These are phyloP conservation scores for Halesus radiatus DNA, from an alignment of 1,140 invertebrate genomes.

Conservation along the genomic window DNA sequence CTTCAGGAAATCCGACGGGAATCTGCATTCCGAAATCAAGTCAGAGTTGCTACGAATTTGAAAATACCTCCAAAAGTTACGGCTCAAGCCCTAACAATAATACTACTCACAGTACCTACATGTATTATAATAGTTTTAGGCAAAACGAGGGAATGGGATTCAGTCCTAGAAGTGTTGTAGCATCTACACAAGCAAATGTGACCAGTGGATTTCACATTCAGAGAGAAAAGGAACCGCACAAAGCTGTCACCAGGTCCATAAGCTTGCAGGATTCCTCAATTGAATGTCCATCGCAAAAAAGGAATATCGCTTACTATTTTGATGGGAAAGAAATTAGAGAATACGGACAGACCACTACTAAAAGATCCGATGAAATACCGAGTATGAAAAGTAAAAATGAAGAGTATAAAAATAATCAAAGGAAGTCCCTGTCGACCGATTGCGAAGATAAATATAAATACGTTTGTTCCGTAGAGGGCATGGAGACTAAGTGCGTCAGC, in stretches of 20 bases:
- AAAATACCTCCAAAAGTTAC: slow-evolving; percentile 72
- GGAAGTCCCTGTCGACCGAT: slow-evolving; percentile 66
- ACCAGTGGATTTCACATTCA: slow-evolving; percentile 42
- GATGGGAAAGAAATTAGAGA: slow-evolving; percentile 66
- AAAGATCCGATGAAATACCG: slow-evolving; percentile 69
- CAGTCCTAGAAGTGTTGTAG: slow-evolving; percentile 19
- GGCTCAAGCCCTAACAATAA: slow-evolving; percentile 73
- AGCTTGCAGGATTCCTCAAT: slow-evolving; percentile 67
- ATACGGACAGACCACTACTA: slow-evolving; percentile 61
- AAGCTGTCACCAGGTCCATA: slow-evolving; percentile 66
- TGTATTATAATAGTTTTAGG: slow-evolving; percentile 67
- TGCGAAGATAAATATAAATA: slow-evolving; percentile 67
- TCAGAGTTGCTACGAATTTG: slow-evolving; percentile 70
- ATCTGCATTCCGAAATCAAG: slow-evolving; percentile 64
- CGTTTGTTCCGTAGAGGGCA: slow-evolving; percentile 65
- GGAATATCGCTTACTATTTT: slow-evolving; percentile 72
- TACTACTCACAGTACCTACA: slow-evolving; percentile 63
- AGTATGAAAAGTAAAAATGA: slow-evolving; percentile 67
- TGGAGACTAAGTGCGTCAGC: slow-evolving; percentile 63
- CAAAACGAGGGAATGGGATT: slow-evolving; percentile 45
- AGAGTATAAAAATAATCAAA: slow-evolving; percentile 70
- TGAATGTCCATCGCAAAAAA: slow-evolving; percentile 62
- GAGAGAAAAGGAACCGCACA: slow-evolving; percentile 55
- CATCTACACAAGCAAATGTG: slow-evolving; percentile 32
- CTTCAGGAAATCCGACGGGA: slow-evolving; percentile 55